These are phyloP conservation scores for Coleophora deauratella DNA, from an alignment of 2,888 invertebrate genomes.

Conservation along the genomic window DNA sequence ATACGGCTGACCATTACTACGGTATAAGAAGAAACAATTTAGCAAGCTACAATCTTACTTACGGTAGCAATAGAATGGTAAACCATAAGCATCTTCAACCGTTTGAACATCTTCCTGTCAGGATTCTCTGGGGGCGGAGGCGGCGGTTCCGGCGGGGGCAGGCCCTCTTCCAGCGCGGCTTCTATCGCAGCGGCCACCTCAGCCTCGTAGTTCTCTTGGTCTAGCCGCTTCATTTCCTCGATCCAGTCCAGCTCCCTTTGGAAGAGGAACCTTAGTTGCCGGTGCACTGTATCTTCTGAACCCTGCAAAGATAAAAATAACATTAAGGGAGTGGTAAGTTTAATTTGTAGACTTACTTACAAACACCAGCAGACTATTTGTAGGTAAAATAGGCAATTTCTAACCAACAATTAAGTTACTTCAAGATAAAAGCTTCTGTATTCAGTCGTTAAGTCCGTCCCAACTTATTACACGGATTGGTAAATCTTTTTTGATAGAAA, in stretches of 20 bases:
- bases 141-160: constrained; percentile 22
- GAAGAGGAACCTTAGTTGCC: constrained; percentile 53
- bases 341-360: too few relatives aligned
- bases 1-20: too few relatives aligned
- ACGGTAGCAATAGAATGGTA: constrained; percentile 64
- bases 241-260: constrained; percentile 42
- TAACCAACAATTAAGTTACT: too few relatives aligned
- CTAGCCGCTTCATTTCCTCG: constrained; percentile 28
- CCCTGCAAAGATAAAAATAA: constrained; percentile 42
- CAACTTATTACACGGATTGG: too few relatives aligned
- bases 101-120: constrained; percentile 44
- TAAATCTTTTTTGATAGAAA: too few relatives aligned
- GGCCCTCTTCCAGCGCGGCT: constrained; percentile 24
- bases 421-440: too few relatives aligned
- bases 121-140: constrained; percentile 17
- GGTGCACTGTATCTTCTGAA: constrained; percentile 62
- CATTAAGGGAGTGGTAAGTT: too few relatives aligned
- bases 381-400: too few relatives aligned
- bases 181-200: constrained; percentile 22
- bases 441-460: too few relatives aligned
- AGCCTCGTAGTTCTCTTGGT: constrained; percentile 24
- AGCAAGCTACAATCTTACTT: too few relatives aligned
- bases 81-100: constrained; percentile 49
- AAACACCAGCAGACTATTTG: too few relatives aligned
- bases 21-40: too few relatives aligned